Base-by-base conservation (phyloP, 1,140 invertebrate species). In the Chrysomallon squamiferum region DNA sequence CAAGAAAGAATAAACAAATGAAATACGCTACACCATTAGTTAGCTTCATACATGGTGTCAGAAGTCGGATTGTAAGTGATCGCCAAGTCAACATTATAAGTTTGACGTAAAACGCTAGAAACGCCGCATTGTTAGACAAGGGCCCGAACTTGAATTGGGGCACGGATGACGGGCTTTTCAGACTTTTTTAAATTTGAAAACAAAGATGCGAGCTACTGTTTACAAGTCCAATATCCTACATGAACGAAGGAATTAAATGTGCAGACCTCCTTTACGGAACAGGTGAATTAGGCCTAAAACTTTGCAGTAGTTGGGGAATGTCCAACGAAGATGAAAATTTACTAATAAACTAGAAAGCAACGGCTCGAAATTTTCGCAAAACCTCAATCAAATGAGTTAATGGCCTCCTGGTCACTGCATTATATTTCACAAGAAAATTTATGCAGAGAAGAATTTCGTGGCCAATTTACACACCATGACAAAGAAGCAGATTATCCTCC, bases 341-440 rank as follows among this genome's bases (percentile, higher is more conserved):
- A 50, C 25, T 50, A 25, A 20, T n/a, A 50, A 50, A 50, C 25
- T 50, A 50, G 5, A 7, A n/a, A n/a, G 47, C 18, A 25, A n/a
- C n/a, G 47, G 47, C n/a, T 50, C 25, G 47, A 50, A 50, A 50
- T 20, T 50, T 50, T 50, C n/a, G 47, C 25, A n/a, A 50, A 50
- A 20, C 47, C 47, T 20, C 47, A 50, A n/a, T 50, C 47, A 25
- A 50, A 50, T 25, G 47, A 50, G 47, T 50, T 50, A 50, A 50
- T 50, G 25, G 47, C 47, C 18, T n/a, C 47, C 7, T 20, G 47
- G 47, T 5, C 18, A 50, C 47, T 50, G 25, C 47, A 50, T 50
- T n/a, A 50, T 20, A n/a, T 50, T n/a, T 20, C 18, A 9, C 47
- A 50, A 50, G 47, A 50, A n/a, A 50, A 50, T 50, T 5, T 50